A percentile compares a stretch with the other conserved stretches of the same genome.
Evolutionary conservation across 1,140 invertebrate genomes (phyloP).

Genomic region (Cryptotermes secundus): DNA sequence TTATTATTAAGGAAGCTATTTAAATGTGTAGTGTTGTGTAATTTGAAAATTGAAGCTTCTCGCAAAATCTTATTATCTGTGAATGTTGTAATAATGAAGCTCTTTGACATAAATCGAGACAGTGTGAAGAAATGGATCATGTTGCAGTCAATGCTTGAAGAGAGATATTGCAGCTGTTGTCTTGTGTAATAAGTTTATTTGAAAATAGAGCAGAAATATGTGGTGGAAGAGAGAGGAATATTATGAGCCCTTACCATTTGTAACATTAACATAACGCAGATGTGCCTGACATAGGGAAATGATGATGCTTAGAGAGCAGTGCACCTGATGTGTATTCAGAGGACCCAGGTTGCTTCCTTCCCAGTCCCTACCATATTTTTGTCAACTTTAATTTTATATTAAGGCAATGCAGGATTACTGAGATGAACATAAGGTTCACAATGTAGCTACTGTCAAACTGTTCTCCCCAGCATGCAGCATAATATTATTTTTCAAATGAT

Average conservation of each 20-base stretch:
- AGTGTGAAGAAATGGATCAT: constrained; percentile 15
- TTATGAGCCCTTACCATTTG: neutral
- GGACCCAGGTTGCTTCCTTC: constrained; percentile 16
- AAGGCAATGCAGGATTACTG: neutral
- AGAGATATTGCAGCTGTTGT: neutral
- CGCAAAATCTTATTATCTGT: neutral
- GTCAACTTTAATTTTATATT: constrained; percentile 2
- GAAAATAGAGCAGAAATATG: neutral
- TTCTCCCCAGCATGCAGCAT: too few species aligned
- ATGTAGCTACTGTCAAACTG: too few species aligned
- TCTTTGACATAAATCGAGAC: neutral
- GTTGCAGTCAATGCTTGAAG: neutral
- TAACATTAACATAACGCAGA: neutral
- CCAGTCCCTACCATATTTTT: neutral
- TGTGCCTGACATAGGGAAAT: neutral
- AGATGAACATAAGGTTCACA: neutral
- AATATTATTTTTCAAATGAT: too few species aligned
- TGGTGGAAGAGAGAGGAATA: constrained; percentile 13
- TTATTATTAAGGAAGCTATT: neutral
- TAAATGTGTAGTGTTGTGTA: neutral
- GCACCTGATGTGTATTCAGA: constrained; percentile 18
- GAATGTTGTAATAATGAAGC: neutral
- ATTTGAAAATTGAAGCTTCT: neutral
- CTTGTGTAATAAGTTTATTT: neutral
- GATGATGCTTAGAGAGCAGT: neutral